These are phyloP conservation scores for Octodonta nipae DNA, from an alignment of 2,888 invertebrate species.

Conservation along the genomic window DNA sequence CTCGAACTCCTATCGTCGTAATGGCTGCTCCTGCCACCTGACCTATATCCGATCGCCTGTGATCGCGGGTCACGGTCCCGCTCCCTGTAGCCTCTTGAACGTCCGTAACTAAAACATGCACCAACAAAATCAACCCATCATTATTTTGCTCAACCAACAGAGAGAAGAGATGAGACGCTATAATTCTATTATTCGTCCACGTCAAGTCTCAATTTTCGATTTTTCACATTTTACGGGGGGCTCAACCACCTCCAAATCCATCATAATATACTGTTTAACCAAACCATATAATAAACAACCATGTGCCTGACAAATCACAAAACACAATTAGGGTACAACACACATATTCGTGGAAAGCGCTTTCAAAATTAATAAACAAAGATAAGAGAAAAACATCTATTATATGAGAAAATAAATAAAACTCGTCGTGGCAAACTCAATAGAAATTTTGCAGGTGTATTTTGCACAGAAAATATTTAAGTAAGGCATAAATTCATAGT, in stretches of 20 bases:
- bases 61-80: constrained; percentile 30
- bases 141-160: constrained; percentile 9
- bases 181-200: no score
- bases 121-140: no score
- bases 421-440: no score
- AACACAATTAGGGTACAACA: constrained; percentile 29
- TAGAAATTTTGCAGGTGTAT: no score
- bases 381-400: no score
- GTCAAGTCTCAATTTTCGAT: no score
- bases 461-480: no score
- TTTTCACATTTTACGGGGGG: no score
- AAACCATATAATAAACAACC: constrained; percentile 36
- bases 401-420: no score
- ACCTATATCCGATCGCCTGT: constrained; percentile 21
- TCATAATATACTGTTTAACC: constrained; percentile 35
- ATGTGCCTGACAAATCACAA: constrained; percentile 39
- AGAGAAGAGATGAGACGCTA: no score
- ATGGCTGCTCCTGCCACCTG: constrained; percentile 15
- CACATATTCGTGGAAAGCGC: neutral
- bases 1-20: constrained; percentile 12
- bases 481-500: no score
- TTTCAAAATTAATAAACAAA: constrained; percentile 1
- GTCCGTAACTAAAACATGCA: constrained; percentile 32
- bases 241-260: no score
- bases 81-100: constrained; percentile 25